Base-by-base conservation (phyloP, 1,140 invertebrate species). In the Brachionus paranguensis region DNA sequence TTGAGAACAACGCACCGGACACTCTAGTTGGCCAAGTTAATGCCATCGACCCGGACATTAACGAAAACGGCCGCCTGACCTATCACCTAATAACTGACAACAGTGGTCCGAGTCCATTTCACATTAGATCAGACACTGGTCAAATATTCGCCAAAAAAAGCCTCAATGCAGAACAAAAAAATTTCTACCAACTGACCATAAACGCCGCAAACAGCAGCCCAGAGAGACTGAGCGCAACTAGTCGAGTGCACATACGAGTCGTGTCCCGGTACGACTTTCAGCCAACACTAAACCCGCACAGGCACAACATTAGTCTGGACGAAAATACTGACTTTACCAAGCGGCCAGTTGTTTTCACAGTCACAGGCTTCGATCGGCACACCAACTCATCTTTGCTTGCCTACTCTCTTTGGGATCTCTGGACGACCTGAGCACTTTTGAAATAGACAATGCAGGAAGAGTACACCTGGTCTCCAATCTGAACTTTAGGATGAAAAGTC, bases 101-200 rank as follows among this genome's bases (percentile, higher is more conserved):
- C 11, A 43, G 10, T 20, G 12, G 2, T 64, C 33, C 53, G 27
- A 33, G 11, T n/a, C 76, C 76, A 14, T 81, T 81, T 65, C 78
- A 81, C 27, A 81, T 81, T 11, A 81, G 37, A 65, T 64, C 78
- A 60, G 78, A 81, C 60, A 64, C 78, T 60, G 78, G 78, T 81
- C 50, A 81, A 60, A 64, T 81, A 20, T 81, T 64, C 20, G 78
- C 53, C 53, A 81, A 81, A 45, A n/a, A 50, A 64, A n/a, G n/a
- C 12, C 78, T 81, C 24, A 64, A 81, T 27, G 2, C 37, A 41
- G 53, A 81, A 10, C 24, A 27, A 12, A 2, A 64, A 24, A 14
- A 43, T 0, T 24, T 60, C 53, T 81, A 81, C 7, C 12, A 20
- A 11, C 14, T 81, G 3, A 68, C 60, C 5, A 68, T 81, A 64